phyloP scores from a whole-genome alignment of 2,113 vertebrate species.

The Lamprologus callipterus region DNA sequence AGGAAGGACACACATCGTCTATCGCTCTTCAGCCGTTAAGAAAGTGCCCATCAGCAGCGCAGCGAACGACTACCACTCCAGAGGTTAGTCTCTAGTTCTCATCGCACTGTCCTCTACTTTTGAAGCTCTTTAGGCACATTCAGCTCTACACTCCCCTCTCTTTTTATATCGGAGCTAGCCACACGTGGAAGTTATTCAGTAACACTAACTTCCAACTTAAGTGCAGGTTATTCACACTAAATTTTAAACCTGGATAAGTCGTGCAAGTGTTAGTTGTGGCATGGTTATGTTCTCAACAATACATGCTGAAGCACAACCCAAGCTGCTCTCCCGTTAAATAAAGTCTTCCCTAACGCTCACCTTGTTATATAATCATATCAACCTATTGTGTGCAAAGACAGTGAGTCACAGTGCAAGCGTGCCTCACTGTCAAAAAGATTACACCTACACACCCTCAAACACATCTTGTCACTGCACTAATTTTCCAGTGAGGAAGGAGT shows the following conservation, averaged over 20 bases:
- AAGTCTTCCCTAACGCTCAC: neutral
- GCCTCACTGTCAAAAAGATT: constrained; percentile 28
- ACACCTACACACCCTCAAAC: constrained; percentile 18
- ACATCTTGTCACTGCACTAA: constrained; percentile 2
- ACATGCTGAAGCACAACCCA: neutral
- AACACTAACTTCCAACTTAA: neutral
- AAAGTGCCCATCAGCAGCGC: constrained; percentile 47
- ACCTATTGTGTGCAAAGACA: constrained; percentile 16
- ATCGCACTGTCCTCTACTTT: neutral
- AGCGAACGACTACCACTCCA: constrained; percentile 62
- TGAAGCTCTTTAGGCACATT: neutral
- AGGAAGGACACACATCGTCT: constrained; percentile 87
- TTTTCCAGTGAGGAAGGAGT: neutral
- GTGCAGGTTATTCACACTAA: neutral
- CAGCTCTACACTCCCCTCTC: neutral
- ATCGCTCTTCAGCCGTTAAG: constrained; percentile 83
- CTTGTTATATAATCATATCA: constrained; percentile 4
- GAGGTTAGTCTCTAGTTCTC: constrained; percentile 76
- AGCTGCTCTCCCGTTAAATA: neutral
- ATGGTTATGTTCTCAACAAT: neutral
- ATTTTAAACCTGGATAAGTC: neutral
- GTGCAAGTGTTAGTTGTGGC: neutral
- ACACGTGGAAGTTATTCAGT: neutral
- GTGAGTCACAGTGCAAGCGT: neutral
- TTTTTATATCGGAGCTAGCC: neutral